Conservation (phyloP, 2,113 vertebrate genomes). For the Arothron firmamentum region DNA sequence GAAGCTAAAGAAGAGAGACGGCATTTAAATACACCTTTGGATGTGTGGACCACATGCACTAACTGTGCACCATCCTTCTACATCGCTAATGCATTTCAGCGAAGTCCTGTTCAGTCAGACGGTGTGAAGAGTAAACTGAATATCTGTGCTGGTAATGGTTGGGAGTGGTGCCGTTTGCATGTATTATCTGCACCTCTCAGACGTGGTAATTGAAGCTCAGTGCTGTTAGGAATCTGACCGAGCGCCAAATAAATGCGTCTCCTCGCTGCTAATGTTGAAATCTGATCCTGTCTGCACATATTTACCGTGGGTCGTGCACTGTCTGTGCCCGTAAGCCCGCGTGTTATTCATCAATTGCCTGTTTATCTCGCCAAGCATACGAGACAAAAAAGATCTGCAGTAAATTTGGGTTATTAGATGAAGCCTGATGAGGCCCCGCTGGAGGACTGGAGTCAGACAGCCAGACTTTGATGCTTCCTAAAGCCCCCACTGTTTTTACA, state of each 20-base stretch:
- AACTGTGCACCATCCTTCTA: no score
- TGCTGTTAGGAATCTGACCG: constrained; percentile 64
- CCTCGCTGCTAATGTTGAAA: constrained; percentile 68
- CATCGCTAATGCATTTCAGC: constrained; percentile 30
- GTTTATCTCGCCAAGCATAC: constrained; percentile 65
- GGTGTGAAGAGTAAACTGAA: constrained; percentile 59
- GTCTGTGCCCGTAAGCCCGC: constrained; percentile 70
- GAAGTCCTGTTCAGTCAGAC: constrained; percentile 58
- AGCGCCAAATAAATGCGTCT: constrained; percentile 73
- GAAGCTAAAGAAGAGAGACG: no score
- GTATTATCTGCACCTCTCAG: constrained; percentile 72
- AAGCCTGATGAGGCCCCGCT: constrained; percentile 55
- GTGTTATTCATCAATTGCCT: constrained; percentile 75
- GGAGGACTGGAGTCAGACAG: constrained; percentile 47
- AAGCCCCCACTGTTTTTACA: constrained; percentile 50
- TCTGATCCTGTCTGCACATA: constrained; percentile 72
- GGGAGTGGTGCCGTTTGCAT: constrained; percentile 71
- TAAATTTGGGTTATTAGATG: constrained; percentile 72
- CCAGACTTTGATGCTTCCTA: constrained; percentile 23
- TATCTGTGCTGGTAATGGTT: constrained; percentile 64
- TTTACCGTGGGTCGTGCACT: constrained; percentile 67
- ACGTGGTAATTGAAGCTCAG: constrained; percentile 70
- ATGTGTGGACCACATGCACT: no score
- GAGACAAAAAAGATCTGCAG: constrained; percentile 46
- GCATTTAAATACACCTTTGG: no score